Conservation (phyloP, 1,140 invertebrate genomes). For the Drosophila lacertosa region DNA sequence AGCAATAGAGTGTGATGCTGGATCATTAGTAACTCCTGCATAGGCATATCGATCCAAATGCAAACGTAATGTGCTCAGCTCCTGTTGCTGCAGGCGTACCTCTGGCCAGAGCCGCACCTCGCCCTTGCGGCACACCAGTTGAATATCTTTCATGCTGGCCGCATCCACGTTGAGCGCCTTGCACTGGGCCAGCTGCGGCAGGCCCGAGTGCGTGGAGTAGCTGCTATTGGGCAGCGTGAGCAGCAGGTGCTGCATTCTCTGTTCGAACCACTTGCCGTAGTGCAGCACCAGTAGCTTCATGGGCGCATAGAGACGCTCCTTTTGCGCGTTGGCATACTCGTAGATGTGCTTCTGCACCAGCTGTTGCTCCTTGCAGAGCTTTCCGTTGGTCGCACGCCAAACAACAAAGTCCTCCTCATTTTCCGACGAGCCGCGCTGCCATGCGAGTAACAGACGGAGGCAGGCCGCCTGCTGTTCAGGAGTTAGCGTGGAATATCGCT, state of each 20-base stretch:
- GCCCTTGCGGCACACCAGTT: slow-evolving; percentile 35
- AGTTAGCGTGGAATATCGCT: slow-evolving; percentile 35
- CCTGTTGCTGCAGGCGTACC: background rate
- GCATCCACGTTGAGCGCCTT: slow-evolving; percentile 38
- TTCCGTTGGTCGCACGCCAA: slow-evolving; percentile 47
- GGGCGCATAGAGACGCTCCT: slow-evolving; percentile 38
- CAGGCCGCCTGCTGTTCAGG: slow-evolving; percentile 49
- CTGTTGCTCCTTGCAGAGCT: slow-evolving; percentile 50
- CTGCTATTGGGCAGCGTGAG: slow-evolving; percentile 6
- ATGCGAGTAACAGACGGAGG: slow-evolving; percentile 47
- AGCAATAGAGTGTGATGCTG: background rate
- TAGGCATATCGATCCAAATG: slow-evolving; percentile 47
- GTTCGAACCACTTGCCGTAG: slow-evolving; percentile 47
- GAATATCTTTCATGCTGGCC: slow-evolving; percentile 42
- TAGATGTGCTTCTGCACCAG: slow-evolving; percentile 48
- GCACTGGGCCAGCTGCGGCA: slow-evolving; percentile 59
- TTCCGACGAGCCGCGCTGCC: slow-evolving; percentile 25
- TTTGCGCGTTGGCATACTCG: slow-evolving; percentile 33
- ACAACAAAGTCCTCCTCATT: slow-evolving; percentile 42
- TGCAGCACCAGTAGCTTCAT: slow-evolving; percentile 47
- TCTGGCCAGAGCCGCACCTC: slow-evolving; percentile 43
- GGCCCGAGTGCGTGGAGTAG: slow-evolving; percentile 48
- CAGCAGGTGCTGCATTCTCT: slow-evolving; percentile 11
- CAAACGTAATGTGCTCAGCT: slow-evolving; percentile 39
- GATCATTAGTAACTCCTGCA: background rate